phyloP scores from a whole-genome alignment of 2,888 invertebrate species.

The Hyposoter didymator region DNA sequence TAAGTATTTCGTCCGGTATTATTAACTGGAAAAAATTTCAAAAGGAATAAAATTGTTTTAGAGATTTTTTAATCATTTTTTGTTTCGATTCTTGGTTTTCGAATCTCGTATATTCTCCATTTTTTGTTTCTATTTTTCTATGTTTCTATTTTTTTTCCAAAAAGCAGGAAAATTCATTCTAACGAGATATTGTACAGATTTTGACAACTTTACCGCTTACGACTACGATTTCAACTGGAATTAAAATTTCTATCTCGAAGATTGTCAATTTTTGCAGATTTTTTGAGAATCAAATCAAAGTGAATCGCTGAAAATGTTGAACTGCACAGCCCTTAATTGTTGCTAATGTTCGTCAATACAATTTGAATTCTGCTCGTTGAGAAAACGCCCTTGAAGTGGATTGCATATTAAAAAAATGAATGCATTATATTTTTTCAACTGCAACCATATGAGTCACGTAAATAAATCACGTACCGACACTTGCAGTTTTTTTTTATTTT shows the following conservation, averaged over 20 bases:
- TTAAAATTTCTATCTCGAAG: no score
- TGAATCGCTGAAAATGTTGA: not conserved
- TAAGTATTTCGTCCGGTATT: conserved; percentile 19
- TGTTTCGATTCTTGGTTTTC: not conserved
- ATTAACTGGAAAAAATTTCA: not conserved
- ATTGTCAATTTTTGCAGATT: no score
- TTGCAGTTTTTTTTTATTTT: conserved; percentile 28
- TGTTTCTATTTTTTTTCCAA: no score
- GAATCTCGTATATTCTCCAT: not conserved
- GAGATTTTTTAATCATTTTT: not conserved
- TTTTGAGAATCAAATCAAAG: not conserved
- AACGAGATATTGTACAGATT: no score
- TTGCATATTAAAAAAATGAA: not conserved
- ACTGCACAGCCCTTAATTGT: not conserved
- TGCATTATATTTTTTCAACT: not conserved
- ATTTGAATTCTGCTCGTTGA: not conserved
- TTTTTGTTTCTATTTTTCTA: not conserved
- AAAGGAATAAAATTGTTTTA: no score
- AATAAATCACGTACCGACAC: not conserved
- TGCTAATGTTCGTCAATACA: not conserved
- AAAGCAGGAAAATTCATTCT: not conserved
- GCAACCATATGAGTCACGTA: not conserved
- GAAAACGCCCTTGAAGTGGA: not conserved
- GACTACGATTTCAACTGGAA: no score
- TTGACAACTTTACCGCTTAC: no score